phyloP scores from a whole-genome alignment of 2,113 vertebrate species.

The Melospiza melodia region DNA sequence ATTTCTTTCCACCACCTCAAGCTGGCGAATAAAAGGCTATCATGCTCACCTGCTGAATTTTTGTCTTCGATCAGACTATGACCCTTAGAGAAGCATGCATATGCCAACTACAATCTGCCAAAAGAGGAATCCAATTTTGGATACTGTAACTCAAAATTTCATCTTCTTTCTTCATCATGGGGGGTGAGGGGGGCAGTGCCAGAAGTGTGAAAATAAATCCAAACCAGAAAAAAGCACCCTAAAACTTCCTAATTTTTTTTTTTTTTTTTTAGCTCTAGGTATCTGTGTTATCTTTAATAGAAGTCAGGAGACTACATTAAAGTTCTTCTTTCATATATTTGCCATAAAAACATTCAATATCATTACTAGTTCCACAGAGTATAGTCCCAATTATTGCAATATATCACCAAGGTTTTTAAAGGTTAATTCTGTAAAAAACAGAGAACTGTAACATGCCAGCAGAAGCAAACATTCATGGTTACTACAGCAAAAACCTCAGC shows the following conservation, averaged over 20 bases:
- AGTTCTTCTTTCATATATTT: background rate
- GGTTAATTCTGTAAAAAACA: background rate
- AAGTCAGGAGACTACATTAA: background rate
- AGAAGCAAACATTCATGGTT: background rate
- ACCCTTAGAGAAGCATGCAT: background rate
- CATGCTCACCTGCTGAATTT: background rate
- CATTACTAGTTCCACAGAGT: background rate
- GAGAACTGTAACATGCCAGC: background rate
- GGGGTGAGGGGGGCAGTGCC: accelerated
- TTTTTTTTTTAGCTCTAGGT: background rate
- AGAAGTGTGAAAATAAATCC: background rate
- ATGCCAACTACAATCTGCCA: background rate
- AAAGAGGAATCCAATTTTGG: background rate
- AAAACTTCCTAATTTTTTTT: background rate
- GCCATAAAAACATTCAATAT: background rate
- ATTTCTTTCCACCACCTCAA: background rate
- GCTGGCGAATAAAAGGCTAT: background rate
- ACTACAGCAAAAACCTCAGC: background rate
- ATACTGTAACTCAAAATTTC: background rate
- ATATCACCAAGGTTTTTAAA: background rate
- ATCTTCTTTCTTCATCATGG: background rate
- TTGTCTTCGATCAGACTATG: background rate
- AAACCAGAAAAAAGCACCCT: background rate
- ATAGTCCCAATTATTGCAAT: background rate
- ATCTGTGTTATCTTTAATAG: background rate